Base-by-base conservation (phyloP, 2,888 invertebrate genomes). In the Leucoptera coffeella region DNA sequence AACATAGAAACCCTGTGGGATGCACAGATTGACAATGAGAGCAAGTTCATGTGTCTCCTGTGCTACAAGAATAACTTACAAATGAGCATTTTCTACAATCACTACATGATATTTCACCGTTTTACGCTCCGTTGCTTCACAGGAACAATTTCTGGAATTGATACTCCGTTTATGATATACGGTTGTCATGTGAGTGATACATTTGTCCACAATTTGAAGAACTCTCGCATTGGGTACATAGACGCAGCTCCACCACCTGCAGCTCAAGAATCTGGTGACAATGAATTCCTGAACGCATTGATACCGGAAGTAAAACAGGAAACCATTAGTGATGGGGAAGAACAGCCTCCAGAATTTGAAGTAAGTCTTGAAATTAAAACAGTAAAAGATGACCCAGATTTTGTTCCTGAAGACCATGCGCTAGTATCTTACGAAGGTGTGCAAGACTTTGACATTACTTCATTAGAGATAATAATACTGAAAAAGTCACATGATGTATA, bases 61-160 rank as follows among this genome's bases (percentile, higher is more conserved):
- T 72, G 71, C 33, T 46, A 50, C 0, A 67, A 62, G 37, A 32
- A 51, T 3, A 49, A 52, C 30, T 51, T 51, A 26, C 28, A 40
- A 10, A 36, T 43, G 2, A 39, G 44, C 7, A 49, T 47, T 20
- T 67, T 64, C 35, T 60, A 61, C 22, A 56, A 54, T 30, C 72
- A 72, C 33, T 72, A 50, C 29, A 62, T 72, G 54, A 57, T 64
- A 1, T 59, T 42, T 29, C 72, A 72, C 29, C 64, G 60, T 33
- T 57, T 65, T 22, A 67, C 71, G 4, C 38, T 72, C 0, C 69
- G 65, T 42, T 71, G 71, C 30, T 45, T 72, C n/a, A 42, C 62
- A 4, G 42, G 35, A 14, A 31, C 61, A 2, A 40, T 71, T 12
- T 57, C 57, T 4, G 67, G 69, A 0, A 50, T 38, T 30, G 57